Base-by-base conservation (phyloP, 2,888 invertebrate genomes). In the Platycnemis pennipes region DNA sequence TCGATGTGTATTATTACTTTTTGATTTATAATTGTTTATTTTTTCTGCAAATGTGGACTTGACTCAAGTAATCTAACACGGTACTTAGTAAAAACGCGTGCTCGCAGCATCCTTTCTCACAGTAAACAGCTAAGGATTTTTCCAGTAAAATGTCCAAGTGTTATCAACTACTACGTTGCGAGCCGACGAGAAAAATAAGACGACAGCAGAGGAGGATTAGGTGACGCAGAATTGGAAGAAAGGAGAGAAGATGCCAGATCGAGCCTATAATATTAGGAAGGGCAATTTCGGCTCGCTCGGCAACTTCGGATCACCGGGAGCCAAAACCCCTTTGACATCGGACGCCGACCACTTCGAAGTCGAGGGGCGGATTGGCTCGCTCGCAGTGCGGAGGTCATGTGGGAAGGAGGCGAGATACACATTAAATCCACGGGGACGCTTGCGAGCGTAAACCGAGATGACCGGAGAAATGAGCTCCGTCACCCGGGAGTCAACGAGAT, bases 401-500 rank as follows among this genome's bases (percentile, higher is more conserved):
- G 19, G 49, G n/a, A 19, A 49, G 49, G 49, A 19, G 19, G 19
- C 49, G 49, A 16, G 49, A 11, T 13, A 77, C 37, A 77, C 11
- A 77, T 8, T 37, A 22, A 31, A 22, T 3, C 1, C 31, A 37
- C 11, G 31, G 77, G 77, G n/a, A 8, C 0, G 3, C 77, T 37
- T 13, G 77, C 77, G 37, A 77, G 37, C 37, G 77, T 77, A 77
- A 77, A 13, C 37, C 31, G 77, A 63, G 63, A 63, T 16, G 49
- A 49, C 49, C 16, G 49, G 49, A 63, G 63, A 63, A 63, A n/a
- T 63, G 63, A 63, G 63, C 63, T n/a, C 77, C 37, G 77, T 77
- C 77, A 77, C 77, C 31, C 77, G 77, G 8, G 77, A 37, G 77
- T 77, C 77, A 77, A 77, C 77, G 37, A 77, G 77, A 77, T 37